Percentiles rank a stretch among this genome's conserved stretches.
Evolutionary conservation across 2,888 invertebrate genomes (phyloP).

Genomic region (Hypsopygia costalis): DNA sequence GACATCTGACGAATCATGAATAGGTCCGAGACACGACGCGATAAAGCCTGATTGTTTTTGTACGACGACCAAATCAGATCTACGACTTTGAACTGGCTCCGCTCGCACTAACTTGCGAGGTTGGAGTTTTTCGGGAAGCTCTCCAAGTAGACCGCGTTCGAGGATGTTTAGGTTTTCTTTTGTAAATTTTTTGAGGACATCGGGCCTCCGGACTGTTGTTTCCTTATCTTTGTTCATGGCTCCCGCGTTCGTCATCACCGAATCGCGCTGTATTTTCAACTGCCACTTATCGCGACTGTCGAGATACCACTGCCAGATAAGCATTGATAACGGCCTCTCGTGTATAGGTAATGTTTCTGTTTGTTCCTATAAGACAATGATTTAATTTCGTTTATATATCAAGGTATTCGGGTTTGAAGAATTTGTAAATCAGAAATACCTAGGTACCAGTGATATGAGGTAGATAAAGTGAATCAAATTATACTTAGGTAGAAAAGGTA

Average conservation of each 20-base stretch:
- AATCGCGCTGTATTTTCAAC: slow-evolving; percentile 49
- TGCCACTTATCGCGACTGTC: slow-evolving; percentile 40
- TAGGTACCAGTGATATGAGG: no score
- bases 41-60: slow-evolving; percentile 68
- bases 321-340: slow-evolving; percentile 44
- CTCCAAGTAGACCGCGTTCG: slow-evolving; percentile 65
- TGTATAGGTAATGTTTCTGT: slow-evolving; percentile 13
- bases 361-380: slow-evolving; percentile 11
- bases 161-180: slow-evolving; percentile 60
- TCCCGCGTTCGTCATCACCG: slow-evolving; percentile 53
- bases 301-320: slow-evolving; percentile 58
- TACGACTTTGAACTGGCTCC: slow-evolving; percentile 39
- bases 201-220: slow-evolving; percentile 46
- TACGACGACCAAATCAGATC: slow-evolving; percentile 56
- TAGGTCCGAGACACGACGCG: slow-evolving; percentile 55
- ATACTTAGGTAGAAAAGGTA: no score
- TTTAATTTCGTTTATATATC: neutral
- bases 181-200: slow-evolving; percentile 63
- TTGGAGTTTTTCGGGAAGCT: slow-evolving; percentile 61
- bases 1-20: slow-evolving; percentile 47
- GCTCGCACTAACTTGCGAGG: slow-evolving; percentile 38
- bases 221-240: slow-evolving; percentile 58
- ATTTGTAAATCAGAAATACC: no score
- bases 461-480: no score
- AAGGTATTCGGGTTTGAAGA: no score